A percentile compares a stretch with the other conserved stretches of the same genome.
phyloP scores from a whole-genome alignment of 1,140 invertebrate genomes.

The Brachionus angularis region DNA sequence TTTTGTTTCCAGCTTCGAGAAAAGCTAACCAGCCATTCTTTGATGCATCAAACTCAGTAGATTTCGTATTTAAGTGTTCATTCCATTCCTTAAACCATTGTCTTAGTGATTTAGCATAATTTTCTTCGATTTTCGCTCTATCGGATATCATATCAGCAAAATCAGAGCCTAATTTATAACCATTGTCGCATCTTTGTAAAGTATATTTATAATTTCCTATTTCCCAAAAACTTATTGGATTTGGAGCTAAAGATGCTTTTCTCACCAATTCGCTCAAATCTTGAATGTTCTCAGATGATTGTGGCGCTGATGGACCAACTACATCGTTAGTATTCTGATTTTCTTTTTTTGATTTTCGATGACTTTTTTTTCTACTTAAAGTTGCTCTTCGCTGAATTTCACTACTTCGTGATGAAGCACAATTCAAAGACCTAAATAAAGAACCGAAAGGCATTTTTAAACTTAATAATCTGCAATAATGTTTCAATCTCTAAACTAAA shows the following conservation, averaged over 20 bases:
- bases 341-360: too few species aligned
- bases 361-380: too few species aligned
- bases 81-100: constrained; percentile 97
- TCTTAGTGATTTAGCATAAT: constrained; percentile 84
- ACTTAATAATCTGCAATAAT: too few species aligned
- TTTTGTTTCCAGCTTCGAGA: constrained; percentile 79
- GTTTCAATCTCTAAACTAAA: too few species aligned
- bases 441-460: too few species aligned
- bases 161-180: constrained; percentile 60
- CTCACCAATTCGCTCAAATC: too few species aligned
- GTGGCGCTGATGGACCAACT: too few species aligned
- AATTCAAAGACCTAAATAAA: too few species aligned
- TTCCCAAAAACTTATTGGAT: constrained; percentile 57
- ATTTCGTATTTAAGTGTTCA: constrained; percentile 89
- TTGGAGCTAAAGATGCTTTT: neutral
- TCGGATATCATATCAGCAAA: constrained; percentile 32
- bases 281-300: too few species aligned
- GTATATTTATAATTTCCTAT: constrained; percentile 93
- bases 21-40: constrained; percentile 94
- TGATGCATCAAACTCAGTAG: constrained; percentile 82
- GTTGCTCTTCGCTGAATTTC: too few species aligned
- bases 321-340: too few species aligned
- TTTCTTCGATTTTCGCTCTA: constrained; percentile 85
- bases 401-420: too few species aligned
- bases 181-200: constrained; percentile 89